Base-by-base conservation (phyloP, 2,113 vertebrate species). In the Leuciscus idus region DNA sequence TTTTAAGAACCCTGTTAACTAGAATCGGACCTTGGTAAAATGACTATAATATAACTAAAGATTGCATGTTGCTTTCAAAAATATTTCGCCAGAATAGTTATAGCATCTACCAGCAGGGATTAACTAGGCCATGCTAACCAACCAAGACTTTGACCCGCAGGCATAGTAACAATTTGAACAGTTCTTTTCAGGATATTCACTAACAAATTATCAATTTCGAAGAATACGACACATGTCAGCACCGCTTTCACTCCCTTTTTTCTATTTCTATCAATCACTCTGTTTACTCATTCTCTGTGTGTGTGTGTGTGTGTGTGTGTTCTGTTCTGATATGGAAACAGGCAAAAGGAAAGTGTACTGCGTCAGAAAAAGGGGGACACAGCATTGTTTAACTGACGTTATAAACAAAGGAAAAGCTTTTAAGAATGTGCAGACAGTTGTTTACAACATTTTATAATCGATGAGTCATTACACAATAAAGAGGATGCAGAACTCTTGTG, bases 381-480 rank as follows among this genome's bases (percentile, higher is more conserved):
- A 8, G 26, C 17, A 33, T 52, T 82, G 46, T 68, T 81, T 50
- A 30, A 82, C 39, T 3, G 4, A 62, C 19, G 15, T 10, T 30
- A 48, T 48, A 52, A 82, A 33, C 62, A 68, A 39, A 43, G 61
- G 19, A 68, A 66, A 50, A 10, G 75, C 61, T 33, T 33, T 48
- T 33, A 81, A 33, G 43, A 52, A 52, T 11, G 75, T 30, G 43
- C 23, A 81, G 57, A 80, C 43, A 82, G 80, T 82, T 68, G 62
- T 52, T 82, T 66, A 52, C 46, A 33, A 28, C 46, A 68, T 82
- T 19, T 68, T 23, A 52, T 52, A 52, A 82, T 68, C 28, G 26
- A 52, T 33, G 19, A 55, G 30, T 52, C 28, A 15, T 81, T 82
- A 33, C 26, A 50, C 17, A 48, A 66, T n/a, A 81, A 48, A 70